Evolutionary conservation across 2,113 vertebrate species (phyloP).

Genomic region (Motacilla alba): DNA sequence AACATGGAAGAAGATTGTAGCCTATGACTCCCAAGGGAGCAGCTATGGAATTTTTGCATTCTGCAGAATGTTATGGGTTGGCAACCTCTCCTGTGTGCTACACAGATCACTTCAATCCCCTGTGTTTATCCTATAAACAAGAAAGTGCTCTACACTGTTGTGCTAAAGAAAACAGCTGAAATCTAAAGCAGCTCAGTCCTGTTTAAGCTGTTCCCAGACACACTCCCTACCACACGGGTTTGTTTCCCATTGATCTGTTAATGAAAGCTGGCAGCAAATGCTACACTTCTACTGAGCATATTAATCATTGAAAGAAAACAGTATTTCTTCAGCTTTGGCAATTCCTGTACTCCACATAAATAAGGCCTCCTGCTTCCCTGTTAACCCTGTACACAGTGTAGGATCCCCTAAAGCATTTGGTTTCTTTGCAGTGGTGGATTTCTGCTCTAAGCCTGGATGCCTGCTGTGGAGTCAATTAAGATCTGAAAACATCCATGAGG

Average conservation of each 20-base stretch:
- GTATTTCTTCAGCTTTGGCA: slow-evolving; percentile 43
- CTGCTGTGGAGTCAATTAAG: neutral
- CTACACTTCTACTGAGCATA: slow-evolving; percentile 41
- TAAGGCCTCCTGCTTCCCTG: slow-evolving; percentile 12
- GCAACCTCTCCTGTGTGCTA: slow-evolving; percentile 40
- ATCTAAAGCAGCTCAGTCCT: slow-evolving; percentile 73
- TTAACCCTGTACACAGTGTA: neutral
- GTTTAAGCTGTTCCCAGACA: slow-evolving; percentile 75
- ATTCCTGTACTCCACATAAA: slow-evolving; percentile 13
- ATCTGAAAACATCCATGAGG: neutral
- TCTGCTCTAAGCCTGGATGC: neutral
- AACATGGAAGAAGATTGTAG: neutral
- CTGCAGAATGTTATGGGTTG: slow-evolving; percentile 71
- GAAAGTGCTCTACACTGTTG: slow-evolving; percentile 68
- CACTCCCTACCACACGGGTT: slow-evolving; percentile 62
- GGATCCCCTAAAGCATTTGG: neutral
- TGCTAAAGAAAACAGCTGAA: slow-evolving; percentile 72
- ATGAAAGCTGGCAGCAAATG: slow-evolving; percentile 70
- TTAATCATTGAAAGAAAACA: slow-evolving; percentile 60
- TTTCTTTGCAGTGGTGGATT: neutral
- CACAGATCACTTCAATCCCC: slow-evolving; percentile 57
- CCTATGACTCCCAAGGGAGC: neutral
- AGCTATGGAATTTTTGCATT: slow-evolving; percentile 44
- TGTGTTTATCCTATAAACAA: slow-evolving; percentile 81
- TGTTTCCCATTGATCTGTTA: slow-evolving; percentile 74